A percentile compares a stretch with the other conserved stretches of the same genome.
Conservation (phyloP, 2,113 vertebrate species). For the Boleophthalmus pectinirostris region DNA sequence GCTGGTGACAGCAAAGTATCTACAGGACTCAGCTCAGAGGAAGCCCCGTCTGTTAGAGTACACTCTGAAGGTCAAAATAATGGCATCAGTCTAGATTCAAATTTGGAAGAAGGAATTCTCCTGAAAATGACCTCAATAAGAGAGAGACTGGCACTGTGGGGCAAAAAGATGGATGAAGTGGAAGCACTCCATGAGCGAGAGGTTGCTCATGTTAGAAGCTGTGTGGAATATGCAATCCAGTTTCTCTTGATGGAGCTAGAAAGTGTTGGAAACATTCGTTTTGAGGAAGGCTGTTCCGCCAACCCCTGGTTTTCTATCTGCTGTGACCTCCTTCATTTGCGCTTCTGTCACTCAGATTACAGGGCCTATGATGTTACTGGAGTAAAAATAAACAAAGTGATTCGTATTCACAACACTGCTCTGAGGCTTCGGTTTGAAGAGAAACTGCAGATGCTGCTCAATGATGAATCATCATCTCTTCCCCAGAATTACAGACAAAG, state of each 20-base stretch:
- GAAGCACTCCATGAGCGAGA: constrained; percentile 68
- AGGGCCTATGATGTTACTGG: constrained; percentile 68
- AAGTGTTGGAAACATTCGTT: constrained; percentile 83
- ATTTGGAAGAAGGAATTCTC: constrained; percentile 64
- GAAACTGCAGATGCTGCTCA: constrained; percentile 77
- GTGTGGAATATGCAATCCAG: constrained; percentile 68
- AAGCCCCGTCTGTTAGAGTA: constrained; percentile 10
- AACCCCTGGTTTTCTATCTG: constrained; percentile 84
- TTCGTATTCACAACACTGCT: constrained; percentile 82
- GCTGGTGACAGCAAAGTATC: constrained; percentile 48
- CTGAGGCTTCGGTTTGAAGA: constrained; percentile 83
- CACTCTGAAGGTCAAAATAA: constrained; percentile 39
- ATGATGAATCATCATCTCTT: constrained; percentile 48
- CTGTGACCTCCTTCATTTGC: constrained; percentile 79
- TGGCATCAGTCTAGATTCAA: constrained; percentile 44
- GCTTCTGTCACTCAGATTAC: constrained; percentile 81
- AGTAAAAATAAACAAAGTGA: constrained; percentile 78
- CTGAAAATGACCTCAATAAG: constrained; percentile 76
- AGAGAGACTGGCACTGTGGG: constrained; percentile 75
- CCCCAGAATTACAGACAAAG: constrained; percentile 73
- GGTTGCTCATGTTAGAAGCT: constrained; percentile 68
- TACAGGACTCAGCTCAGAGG: constrained; percentile 12
- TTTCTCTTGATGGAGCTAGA: constrained; percentile 84
- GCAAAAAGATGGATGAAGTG: constrained; percentile 75
- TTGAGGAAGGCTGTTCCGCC: constrained; percentile 81